Conservation (phyloP, 2,113 vertebrate species). For the Calcarius ornatus region DNA sequence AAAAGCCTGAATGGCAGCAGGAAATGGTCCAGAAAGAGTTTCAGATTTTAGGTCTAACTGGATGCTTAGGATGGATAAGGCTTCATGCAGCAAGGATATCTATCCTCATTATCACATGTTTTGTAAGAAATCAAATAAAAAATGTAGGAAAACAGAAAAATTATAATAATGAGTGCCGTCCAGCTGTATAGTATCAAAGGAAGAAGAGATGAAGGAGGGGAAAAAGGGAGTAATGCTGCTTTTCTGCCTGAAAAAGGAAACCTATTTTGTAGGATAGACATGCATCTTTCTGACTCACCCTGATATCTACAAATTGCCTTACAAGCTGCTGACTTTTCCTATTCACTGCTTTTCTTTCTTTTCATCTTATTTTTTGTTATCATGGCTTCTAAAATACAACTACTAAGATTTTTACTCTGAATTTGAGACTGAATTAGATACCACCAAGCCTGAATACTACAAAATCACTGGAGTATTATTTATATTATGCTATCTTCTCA, state of each 20-base stretch:
- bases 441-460: not conserved
- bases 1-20: not conserved
- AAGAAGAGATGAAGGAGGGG: not conserved
- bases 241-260: not conserved
- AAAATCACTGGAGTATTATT: not conserved
- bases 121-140: not conserved
- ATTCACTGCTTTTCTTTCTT: not conserved
- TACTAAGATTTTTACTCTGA: not conserved
- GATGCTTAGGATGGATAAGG: not conserved
- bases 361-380: not conserved
- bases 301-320: not conserved
- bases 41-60: not conserved
- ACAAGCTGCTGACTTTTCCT: not conserved
- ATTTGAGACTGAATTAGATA: not conserved
- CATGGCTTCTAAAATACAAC: not conserved
- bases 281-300: not conserved
- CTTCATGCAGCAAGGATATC: not conserved
- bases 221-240: not conserved
- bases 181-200: not conserved
- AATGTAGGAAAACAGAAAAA: not conserved
- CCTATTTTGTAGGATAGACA: not conserved
- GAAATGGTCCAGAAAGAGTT: not conserved
- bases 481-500: not conserved
- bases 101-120: not conserved
- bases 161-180: not conserved